A percentile compares a stretch with the other conserved stretches of the same genome.
phyloP scores from a whole-genome alignment of 1,140 invertebrate genomes.

The Saxidomus purpurata region DNA sequence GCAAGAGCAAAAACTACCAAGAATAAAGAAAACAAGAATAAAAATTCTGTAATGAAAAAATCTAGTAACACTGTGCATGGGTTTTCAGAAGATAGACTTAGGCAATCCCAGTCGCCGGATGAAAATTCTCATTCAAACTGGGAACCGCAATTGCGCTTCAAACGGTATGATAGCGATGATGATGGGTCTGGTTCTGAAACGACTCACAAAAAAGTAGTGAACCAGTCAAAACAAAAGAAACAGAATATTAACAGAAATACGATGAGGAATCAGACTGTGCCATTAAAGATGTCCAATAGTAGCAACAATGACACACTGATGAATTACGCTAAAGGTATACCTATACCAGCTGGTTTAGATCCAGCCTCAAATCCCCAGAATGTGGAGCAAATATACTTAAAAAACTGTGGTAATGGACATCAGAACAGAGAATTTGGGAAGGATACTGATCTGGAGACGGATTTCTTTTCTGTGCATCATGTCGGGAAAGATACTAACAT shows the following conservation, averaged over 20 bases:
- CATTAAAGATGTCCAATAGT: background rate
- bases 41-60: conserved; percentile 23
- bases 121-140: background rate
- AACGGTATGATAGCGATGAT: conserved; percentile 9
- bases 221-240: background rate
- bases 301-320: background rate
- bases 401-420: background rate
- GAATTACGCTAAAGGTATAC: background rate
- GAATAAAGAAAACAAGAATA: conserved; percentile 48
- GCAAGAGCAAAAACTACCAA: conserved; percentile 11
- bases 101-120: background rate
- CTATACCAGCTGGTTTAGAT: conserved; percentile 28
- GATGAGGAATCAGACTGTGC: background rate
- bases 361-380: background rate
- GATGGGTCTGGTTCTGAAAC: background rate
- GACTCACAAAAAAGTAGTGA: background rate
- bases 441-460: background rate
- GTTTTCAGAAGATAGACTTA: background rate
- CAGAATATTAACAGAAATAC: conserved; percentile 11
- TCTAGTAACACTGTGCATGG: background rate
- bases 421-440: background rate
- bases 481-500: background rate
- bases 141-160: conserved; percentile 20
- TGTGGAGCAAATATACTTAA: background rate
- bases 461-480: background rate